Base-by-base conservation (phyloP, 2,888 invertebrate genomes). In the Cantharis rufa region DNA sequence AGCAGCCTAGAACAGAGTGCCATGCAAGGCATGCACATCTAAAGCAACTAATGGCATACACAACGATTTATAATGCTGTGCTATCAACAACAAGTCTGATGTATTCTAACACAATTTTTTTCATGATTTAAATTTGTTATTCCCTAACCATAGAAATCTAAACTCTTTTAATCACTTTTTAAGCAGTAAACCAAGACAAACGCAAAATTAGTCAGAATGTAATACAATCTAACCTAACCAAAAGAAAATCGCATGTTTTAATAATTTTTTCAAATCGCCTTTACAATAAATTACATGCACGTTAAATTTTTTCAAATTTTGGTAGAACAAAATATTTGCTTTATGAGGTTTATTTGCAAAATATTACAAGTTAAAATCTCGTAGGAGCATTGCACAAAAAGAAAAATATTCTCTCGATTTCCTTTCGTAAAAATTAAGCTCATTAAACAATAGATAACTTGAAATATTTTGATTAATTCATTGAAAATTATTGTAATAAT, bases 1-100 rank as follows among this genome's bases (percentile, higher is more conserved):
- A 82, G 93, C 93, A 82, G 90, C 90, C 90, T 90, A 89, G 84
- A 89, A 90, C 85, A 89, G 80, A 84, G 83, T 85, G 85, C 86
- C 85, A 86, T 86, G 85, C 86, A 85, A 84, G 87, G 87, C 87
- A 87, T 86, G 86, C 87, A 87, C 86, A 87, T 84, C 85, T 83
- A 87, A 87, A 86, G 86, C 86, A 79, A 76, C 81, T 82, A 82
- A 78, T 82, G 79, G 82, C 83, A 83, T 74, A 76, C 78, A 79
- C 80, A 82, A 75, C 74, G 71, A 76, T 77, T 81, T 79, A 79
- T 48, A 81, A 80, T 66, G 82, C 81, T 82, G 82, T 82, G 82
- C 81, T 74, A 76, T 75, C 48, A 71, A 72, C 78, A 75, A 70
- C 77, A 74, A 77, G 69, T 69, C 32, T 64, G 62, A 69, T 73